Evolutionary conservation across 2,888 invertebrate species (phyloP).

Genomic region (Venusia cambrica): DNA sequence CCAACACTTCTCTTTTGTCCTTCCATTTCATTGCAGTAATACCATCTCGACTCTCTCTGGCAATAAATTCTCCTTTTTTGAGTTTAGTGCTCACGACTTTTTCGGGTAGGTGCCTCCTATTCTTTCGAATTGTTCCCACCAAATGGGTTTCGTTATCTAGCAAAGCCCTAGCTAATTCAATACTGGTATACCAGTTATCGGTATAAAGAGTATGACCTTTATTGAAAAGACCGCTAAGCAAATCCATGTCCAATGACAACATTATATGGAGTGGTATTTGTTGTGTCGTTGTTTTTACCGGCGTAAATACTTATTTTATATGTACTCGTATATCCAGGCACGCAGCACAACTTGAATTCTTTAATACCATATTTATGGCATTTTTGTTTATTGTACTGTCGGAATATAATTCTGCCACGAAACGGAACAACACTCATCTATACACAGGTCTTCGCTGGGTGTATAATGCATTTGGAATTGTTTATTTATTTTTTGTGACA

Average conservation of each 20-base stretch:
- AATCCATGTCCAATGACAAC: no score
- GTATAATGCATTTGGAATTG: slow-evolving; percentile 34
- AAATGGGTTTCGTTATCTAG: slow-evolving; percentile 17
- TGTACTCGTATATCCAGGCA: slow-evolving; percentile 42
- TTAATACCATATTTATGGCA: slow-evolving; percentile 36
- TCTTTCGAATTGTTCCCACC: slow-evolving; percentile 32
- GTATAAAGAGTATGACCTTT: no score
- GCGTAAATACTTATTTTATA: slow-evolving; percentile 34
- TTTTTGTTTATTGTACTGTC: slow-evolving; percentile 38
- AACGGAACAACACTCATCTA: slow-evolving; percentile 36
- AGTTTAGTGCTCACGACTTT: no score
- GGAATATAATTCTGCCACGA: slow-evolving; percentile 34
- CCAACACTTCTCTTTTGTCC: no score
- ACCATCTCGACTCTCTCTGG: no score
- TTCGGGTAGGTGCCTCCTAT: slow-evolving; percentile 39
- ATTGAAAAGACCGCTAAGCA: no score
- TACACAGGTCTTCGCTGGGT: slow-evolving; percentile 36
- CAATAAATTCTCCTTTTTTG: no score
- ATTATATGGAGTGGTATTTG: no score
- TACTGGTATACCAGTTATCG: slow-evolving; percentile 47
- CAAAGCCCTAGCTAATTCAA: no score
- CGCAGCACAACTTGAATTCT: slow-evolving; percentile 38
- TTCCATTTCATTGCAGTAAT: slow-evolving; percentile 34
- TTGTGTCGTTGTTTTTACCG: slow-evolving; percentile 37
- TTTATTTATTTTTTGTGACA: no score